Conservation (phyloP, 2,888 invertebrate genomes). For the Sicus ferrugineus region DNA sequence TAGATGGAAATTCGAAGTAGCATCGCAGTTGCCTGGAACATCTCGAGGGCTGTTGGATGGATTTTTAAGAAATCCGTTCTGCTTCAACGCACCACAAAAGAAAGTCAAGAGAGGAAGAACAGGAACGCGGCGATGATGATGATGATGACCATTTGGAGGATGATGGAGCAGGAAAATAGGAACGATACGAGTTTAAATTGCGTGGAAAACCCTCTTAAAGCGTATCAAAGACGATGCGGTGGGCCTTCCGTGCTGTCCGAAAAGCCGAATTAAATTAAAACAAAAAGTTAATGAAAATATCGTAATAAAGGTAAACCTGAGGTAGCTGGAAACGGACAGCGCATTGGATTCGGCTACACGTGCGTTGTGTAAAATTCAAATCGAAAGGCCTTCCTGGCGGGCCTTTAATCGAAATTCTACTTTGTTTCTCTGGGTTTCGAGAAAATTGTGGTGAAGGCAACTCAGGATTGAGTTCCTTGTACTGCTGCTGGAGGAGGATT, state of each 20-base stretch:
- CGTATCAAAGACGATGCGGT: background rate
- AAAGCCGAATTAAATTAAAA: background rate
- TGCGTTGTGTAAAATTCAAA: too few relatives aligned
- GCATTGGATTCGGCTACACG: background rate
- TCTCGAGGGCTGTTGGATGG: too few relatives aligned
- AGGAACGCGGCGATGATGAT: background rate
- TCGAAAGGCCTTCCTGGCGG: too few relatives aligned
- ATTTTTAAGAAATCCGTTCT: conserved; percentile 7
- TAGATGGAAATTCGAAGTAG: too few relatives aligned
- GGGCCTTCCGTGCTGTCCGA: background rate
- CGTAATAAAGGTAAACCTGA: background rate
- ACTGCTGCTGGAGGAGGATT: too few relatives aligned
- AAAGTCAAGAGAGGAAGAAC: background rate
- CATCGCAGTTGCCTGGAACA: too few relatives aligned
- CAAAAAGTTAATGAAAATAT: conserved; percentile 3
- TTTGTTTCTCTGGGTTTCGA: too few relatives aligned
- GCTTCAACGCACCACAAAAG: conserved; percentile 2
- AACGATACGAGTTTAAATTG: conserved; percentile 29
- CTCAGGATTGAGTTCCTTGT: too few relatives aligned
- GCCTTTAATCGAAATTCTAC: too few relatives aligned
- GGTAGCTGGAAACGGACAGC: background rate
- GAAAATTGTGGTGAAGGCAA: too few relatives aligned
- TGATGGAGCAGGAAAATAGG: background rate
- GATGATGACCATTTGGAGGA: background rate
- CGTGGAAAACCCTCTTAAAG: conserved; percentile 29